These are phyloP conservation scores for Amiota mariae DNA, from an alignment of 2,888 invertebrate genomes.

Conservation along the genomic window DNA sequence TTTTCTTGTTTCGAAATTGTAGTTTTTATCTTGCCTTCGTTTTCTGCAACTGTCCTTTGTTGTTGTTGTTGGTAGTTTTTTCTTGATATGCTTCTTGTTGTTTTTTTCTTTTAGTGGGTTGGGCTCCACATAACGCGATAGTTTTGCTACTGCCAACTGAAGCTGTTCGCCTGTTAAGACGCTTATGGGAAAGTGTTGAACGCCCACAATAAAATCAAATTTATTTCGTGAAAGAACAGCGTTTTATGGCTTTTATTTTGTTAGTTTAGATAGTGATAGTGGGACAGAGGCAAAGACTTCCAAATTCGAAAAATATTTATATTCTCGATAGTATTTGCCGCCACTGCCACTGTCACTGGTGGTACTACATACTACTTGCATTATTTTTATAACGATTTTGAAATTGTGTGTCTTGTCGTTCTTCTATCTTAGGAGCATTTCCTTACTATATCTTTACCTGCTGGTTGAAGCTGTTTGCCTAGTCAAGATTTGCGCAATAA, in stretches of 20 bases:
- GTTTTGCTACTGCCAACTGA: slow-evolving; percentile 23
- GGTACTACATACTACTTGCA: no score
- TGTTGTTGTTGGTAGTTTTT: no score
- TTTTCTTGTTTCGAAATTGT: slow-evolving; percentile 19
- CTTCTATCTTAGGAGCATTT: slow-evolving; percentile 19
- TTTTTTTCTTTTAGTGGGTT: slow-evolving; percentile 31
- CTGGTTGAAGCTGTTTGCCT: slow-evolving; percentile 57
- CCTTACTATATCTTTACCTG: slow-evolving; percentile 18
- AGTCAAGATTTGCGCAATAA: slow-evolving; percentile 69
- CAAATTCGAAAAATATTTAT: no score
- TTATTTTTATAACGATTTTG: no score
- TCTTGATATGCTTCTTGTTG: background rate
- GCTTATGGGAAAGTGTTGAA: slow-evolving; percentile 72
- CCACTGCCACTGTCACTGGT: no score
- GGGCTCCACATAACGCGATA: slow-evolving; percentile 19
- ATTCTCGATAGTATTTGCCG: no score
- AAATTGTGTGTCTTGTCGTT: no score
- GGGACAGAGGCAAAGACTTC: no score
- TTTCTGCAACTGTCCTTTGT: no score
- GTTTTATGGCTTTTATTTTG: slow-evolving; percentile 35
- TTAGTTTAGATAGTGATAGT: no score
- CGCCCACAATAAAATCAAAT: slow-evolving; percentile 70
- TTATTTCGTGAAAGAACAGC: slow-evolving; percentile 36
- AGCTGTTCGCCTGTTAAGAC: slow-evolving; percentile 63
- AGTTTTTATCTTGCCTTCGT: slow-evolving; percentile 11